Evolutionary conservation across 2,888 invertebrate species (phyloP), one percentile per base, ranked within the genome.

Genomic region (Hesperia comma): DNA sequence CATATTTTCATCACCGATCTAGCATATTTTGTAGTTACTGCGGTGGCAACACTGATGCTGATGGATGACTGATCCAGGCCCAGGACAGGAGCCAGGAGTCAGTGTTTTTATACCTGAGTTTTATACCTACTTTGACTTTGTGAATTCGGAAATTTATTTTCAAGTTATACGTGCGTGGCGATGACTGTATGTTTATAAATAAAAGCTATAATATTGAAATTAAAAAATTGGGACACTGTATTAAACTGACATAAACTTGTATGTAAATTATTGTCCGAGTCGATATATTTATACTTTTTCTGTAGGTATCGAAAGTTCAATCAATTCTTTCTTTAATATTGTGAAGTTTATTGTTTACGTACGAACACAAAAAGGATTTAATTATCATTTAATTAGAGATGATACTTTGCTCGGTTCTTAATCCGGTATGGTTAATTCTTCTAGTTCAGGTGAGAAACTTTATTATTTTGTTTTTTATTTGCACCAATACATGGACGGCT

Each of bases 361-460:
- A 26, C 15, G 26, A 26, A 26, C 26, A 43, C 41, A 37, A 63
- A 56, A 63, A 6, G 12, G 49, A 49, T 49, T 49, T 12, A 49
- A 49, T 49, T 49, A 49, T 1, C 17, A n/a, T 43, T 58, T 19
- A 1, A 54, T 41, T 33, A 19, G 2, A 33, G 53, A 58, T 46
- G 32, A 60, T 60, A 60, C 46, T 15, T 58, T 60, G 46, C 14
- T 33, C 17, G n/a, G 17, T 15, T 60, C 32, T 32, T 17, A 49
- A 49, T 49, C 19, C 46, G 60, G 12, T 17, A 60, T 60, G 60
- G 60, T 60, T 49, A 60, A 46, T 32, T 15, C 60, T 49, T 12
- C 60, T 46, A 43, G 60, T 60, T 17, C 60, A 60, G 60, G 60
- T 60, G 33, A 60, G 60, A 46, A 33, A 33, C n/a, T n/a, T n/a